Evolutionary conservation across 2,797 vertebrate species (phyloP).

Genomic region (Sebastes elongatus): DNA sequence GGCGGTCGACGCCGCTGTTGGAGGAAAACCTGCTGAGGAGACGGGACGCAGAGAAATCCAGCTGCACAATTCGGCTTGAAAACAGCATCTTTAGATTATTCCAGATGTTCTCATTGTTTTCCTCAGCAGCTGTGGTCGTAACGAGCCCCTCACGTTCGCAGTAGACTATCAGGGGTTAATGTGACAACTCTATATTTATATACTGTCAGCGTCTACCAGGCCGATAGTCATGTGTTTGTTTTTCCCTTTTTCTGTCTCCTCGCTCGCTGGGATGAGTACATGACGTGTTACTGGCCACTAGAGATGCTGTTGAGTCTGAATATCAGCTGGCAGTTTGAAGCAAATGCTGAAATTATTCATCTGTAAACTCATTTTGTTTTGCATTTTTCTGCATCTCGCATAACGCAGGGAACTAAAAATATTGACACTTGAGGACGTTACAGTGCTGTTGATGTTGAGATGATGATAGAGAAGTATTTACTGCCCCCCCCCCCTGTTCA

Average conservation of each 20-base stretch:
- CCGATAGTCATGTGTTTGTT: background rate
- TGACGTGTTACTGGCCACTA: constrained; percentile 56
- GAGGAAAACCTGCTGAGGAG: constrained; percentile 4
- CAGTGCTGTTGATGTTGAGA: background rate
- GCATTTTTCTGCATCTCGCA: background rate
- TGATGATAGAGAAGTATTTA: too few relatives aligned
- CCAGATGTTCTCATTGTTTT: background rate
- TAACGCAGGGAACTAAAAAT: background rate
- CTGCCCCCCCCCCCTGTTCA: background rate
- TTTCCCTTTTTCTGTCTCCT: background rate
- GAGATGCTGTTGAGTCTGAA: constrained; percentile 25
- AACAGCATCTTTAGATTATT: background rate
- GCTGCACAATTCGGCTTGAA: constrained; percentile 26
- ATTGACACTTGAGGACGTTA: background rate
- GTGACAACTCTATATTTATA: constrained; percentile 48
- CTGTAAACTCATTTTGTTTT: background rate
- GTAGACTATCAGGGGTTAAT: constrained; percentile 8
- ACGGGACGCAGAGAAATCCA: constrained; percentile 7
- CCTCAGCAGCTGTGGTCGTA: background rate
- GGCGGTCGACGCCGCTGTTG: background rate
- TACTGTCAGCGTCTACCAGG: background rate
- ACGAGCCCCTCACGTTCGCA: constrained; percentile 1
- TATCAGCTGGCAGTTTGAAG: background rate
- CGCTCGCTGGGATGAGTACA: background rate
- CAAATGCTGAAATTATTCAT: background rate